Evolutionary conservation across 2,113 vertebrate species (phyloP).

Genomic region (Thomomys bottae): DNA sequence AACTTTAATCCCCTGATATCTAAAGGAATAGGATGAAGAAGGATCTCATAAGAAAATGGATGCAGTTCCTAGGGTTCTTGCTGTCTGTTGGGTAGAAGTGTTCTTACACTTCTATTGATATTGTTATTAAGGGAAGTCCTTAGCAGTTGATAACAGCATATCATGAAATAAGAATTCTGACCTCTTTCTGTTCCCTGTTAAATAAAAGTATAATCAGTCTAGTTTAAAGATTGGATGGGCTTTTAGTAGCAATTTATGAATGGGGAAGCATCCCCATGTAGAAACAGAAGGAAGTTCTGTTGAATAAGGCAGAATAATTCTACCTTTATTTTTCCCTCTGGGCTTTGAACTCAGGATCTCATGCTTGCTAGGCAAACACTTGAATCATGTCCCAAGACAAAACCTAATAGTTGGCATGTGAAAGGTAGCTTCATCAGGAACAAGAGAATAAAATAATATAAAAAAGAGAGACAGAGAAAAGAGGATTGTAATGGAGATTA

Average conservation of each 20-base stretch:
- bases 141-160: not conserved
- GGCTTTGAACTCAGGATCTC: no score
- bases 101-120: not conserved
- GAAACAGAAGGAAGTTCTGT: not conserved
- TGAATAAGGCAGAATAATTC: not conserved
- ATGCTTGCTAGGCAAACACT: no score
- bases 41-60: not conserved
- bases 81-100: not conserved
- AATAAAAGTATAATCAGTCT: not conserved
- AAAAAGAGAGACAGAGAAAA: not conserved
- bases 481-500: no score
- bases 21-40: not conserved
- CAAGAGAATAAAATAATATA: not conserved
- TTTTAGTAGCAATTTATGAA: not conserved
- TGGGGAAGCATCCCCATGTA: not conserved
- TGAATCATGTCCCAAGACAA: no score
- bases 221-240: not conserved
- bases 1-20: not conserved
- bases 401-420: not conserved
- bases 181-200: not conserved
- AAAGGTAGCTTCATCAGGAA: not conserved
- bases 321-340: no score
- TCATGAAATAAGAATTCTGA: not conserved
- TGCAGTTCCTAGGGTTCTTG: not conserved
- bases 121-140: not conserved